phyloP scores from a whole-genome alignment of 1,140 invertebrate species.

The Caenorhabditis elegans region DNA sequence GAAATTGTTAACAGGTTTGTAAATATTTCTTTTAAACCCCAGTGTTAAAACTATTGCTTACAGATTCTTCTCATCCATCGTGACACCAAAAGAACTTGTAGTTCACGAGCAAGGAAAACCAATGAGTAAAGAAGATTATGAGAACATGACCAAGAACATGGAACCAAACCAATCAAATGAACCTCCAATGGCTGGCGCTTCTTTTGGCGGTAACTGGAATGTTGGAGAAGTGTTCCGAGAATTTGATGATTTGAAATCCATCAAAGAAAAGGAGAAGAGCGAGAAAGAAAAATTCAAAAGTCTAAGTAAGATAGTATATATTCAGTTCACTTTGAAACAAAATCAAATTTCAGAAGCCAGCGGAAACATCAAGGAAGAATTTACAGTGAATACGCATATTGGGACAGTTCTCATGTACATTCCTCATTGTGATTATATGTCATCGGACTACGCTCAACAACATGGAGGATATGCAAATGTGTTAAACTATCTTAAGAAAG shows the following conservation, averaged over 20 bases:
- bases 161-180: neutral
- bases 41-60: neutral
- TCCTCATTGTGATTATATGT: neutral
- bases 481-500: neutral
- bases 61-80: neutral
- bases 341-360: neutral
- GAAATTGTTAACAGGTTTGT: conserved; percentile 28
- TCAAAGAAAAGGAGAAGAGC: neutral
- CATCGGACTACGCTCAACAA: neutral
- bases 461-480: neutral
- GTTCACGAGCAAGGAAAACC: neutral
- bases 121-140: conserved; percentile 5
- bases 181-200: neutral
- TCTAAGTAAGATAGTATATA: neutral
- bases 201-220: neutral
- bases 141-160: conserved; percentile 17
- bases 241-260: neutral
- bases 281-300: conserved; percentile 6
- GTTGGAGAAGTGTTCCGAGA: neutral
- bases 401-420: neutral
- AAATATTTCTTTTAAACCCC: neutral
- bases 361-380: neutral
- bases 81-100: neutral
- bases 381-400: neutral
- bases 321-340: neutral